Percentiles rank a stretch among this genome's conserved stretches.
These are phyloP conservation scores for Anoplius nigerrimus DNA, from an alignment of 2,888 invertebrate genomes.

Conservation along the genomic window DNA sequence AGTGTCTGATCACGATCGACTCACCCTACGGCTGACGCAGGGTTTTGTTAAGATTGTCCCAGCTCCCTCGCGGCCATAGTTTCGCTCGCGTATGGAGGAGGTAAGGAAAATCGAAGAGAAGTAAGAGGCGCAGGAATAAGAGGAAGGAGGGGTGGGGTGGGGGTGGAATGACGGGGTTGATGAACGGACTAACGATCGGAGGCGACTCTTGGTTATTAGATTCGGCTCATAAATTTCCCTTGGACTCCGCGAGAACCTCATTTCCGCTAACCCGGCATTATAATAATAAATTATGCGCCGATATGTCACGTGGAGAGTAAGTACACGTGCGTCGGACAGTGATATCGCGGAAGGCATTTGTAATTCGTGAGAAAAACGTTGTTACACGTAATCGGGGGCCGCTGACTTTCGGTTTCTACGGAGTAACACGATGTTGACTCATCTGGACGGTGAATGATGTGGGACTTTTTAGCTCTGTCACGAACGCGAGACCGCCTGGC, in stretches of 20 bases:
- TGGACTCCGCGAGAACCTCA: constrained; percentile 39
- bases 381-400: too few species aligned
- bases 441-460: too few species aligned
- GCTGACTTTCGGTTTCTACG: too few species aligned
- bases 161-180: constrained; percentile 25
- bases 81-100: too few species aligned
- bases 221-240: constrained; percentile 43
- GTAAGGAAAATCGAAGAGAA: too few species aligned
- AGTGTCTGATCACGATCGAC: too few species aligned
- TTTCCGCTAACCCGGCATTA: constrained; percentile 36
- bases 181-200: constrained; percentile 46
- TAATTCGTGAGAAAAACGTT: not conserved
- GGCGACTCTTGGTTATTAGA: constrained; percentile 42
- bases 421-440: too few species aligned
- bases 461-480: too few species aligned
- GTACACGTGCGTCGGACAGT: constrained; percentile 22
- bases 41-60: too few species aligned
- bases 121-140: too few species aligned
- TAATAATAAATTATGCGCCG: constrained; percentile 41
- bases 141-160: not conserved
- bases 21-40: too few species aligned
- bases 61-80: not conserved
- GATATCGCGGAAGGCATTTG: constrained; percentile 30
- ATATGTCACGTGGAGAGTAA: constrained; percentile 27
- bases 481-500: too few species aligned